A percentile compares a stretch with the other conserved stretches of the same genome.
Conservation (phyloP, 2,113 vertebrate species). For the Prolemur simus region DNA sequence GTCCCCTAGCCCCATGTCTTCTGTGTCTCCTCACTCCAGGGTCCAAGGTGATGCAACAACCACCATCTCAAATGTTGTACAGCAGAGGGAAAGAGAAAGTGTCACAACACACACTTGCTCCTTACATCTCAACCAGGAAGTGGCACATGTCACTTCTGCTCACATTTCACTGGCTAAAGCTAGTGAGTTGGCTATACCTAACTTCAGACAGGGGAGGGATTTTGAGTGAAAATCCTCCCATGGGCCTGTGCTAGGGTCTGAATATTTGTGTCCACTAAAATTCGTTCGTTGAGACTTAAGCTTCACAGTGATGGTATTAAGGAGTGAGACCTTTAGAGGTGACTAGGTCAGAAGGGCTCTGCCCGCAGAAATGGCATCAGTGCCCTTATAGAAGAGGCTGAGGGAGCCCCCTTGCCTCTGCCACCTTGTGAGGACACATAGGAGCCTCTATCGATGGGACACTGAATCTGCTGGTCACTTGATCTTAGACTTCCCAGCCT, state of each 20-base stretch:
- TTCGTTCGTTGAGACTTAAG: neutral
- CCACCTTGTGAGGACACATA: neutral
- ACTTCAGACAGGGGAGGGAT: neutral
- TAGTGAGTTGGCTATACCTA: neutral
- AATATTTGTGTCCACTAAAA: neutral
- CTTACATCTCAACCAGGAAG: too few relatives aligned
- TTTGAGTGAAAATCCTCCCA: neutral
- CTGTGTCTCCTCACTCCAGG: too few relatives aligned
- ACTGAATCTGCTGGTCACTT: neutral
- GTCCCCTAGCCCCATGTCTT: neutral
- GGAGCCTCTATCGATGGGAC: neutral
- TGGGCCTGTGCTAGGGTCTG: neutral
- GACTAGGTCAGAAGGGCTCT: neutral
- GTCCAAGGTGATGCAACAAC: accelerated
- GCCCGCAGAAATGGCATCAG: neutral
- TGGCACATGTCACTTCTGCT: too few relatives aligned
- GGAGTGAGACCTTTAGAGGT: neutral
- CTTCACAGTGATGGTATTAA: neutral
- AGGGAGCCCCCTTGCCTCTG: neutral
- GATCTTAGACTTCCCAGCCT: neutral
- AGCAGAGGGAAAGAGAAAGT: too few relatives aligned
- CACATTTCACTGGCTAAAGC: neutral
- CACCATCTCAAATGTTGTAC: too few relatives aligned
- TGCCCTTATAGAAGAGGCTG: neutral
- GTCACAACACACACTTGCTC: too few relatives aligned